Percentiles rank a stretch among this genome's conserved stretches.
phyloP scores from a whole-genome alignment of 2,888 invertebrate genomes.

The Hydraecia micacea region DNA sequence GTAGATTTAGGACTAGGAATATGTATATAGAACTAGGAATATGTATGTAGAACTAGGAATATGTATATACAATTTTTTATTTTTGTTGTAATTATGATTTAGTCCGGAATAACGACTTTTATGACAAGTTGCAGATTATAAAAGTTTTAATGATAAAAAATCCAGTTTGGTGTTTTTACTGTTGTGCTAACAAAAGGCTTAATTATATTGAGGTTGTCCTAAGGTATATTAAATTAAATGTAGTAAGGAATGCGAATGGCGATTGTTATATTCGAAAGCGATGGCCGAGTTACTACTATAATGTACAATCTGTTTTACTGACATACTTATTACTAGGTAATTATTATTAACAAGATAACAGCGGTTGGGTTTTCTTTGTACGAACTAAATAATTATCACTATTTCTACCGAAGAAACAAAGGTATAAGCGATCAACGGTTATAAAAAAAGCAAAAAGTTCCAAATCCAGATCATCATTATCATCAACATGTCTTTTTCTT shows the following conservation, averaged over 20 bases:
- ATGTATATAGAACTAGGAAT: too few species aligned
- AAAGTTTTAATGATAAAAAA: neutral
- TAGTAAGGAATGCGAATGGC: constrained; percentile 42
- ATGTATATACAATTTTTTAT: too few species aligned
- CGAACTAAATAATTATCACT: neutral
- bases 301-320: constrained; percentile 53
- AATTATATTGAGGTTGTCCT: neutral
- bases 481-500: too few species aligned
- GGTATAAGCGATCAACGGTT: neutral
- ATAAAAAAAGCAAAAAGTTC: neutral
- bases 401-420: neutral
- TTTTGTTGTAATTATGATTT: too few species aligned
- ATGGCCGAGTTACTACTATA: constrained; percentile 36
- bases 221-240: constrained; percentile 38
- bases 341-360: constrained; percentile 47
- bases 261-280: constrained; percentile 54
- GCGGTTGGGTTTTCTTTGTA: constrained; percentile 34
- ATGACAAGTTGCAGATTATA: too few species aligned
- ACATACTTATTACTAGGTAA: constrained; percentile 52
- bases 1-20: too few species aligned
- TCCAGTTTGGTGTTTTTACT: neutral
- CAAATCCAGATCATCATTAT: neutral
- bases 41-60: too few species aligned
- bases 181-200: neutral
- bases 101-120: neutral